Evolutionary conservation across 2,797 vertebrate species (phyloP), one percentile per base, ranked within the genome.

Genomic region (Acridotheres tristis): DNA sequence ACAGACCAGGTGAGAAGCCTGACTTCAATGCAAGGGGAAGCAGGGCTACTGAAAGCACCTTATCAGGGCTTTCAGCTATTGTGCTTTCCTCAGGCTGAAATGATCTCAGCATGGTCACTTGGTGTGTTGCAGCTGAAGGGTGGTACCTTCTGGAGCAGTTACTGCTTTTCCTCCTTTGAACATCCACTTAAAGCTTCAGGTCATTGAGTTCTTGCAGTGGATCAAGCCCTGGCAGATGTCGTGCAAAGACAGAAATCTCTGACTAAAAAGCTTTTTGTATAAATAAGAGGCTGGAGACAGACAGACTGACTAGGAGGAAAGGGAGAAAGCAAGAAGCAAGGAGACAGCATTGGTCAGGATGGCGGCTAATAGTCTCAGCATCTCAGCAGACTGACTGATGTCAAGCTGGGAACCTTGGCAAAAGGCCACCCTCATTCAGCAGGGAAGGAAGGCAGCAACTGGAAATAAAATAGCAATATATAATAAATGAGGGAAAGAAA

Each of bases 391-490:
- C 74, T 85, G 88, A 84, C 82, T 88, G 71, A 85, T 94, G 88
- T 94, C 89, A 96, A 86, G 80, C 91, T 86, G 92, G 86, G 66
- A 91, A 91, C 53, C 58, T 76, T 96, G 92, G 92, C 96, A 95
- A 84, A 76, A 94, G 89, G 85, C 94, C 94, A 94, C 72, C 34
- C 34, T 42, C 73, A 63, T 88, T 94, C 85, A 93, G 71, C 53
- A 50, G 26, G 55, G 59, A 92, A 84, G 45, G 77, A 55, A 93
- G 45, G 80, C 83, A 94, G 88, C 74, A 90, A 91, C 51, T 94
- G 84, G 59, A 96, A 95, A 90, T 88, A 93, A 91, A 96, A 91
- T 48, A 83, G 57, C 36, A 79, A 83, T 79, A 77, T 88, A 61
- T 87, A 90, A 88, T 94, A 95, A 94, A 91, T 92, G 93, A 92